phyloP scores from a whole-genome alignment of 1,140 invertebrate genomes.

The Mizuhopecten yessoensis region DNA sequence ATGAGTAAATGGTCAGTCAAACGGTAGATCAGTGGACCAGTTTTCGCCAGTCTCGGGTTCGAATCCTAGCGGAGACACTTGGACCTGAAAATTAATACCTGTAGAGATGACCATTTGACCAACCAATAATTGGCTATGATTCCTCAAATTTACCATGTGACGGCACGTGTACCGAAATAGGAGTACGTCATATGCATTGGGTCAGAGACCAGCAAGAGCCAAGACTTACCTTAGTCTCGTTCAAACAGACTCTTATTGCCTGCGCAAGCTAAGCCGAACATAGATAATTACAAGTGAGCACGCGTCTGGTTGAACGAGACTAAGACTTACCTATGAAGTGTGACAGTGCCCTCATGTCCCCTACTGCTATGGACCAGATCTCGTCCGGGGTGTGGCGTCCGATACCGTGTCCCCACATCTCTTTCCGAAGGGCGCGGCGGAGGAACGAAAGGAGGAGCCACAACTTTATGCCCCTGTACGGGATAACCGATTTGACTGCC shows the following conservation, averaged over 20 bases:
- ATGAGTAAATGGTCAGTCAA: too few species aligned
- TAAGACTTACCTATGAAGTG: constrained; percentile 72
- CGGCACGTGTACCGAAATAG: too few species aligned
- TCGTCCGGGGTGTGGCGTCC: constrained; percentile 75
- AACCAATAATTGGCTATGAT: too few species aligned
- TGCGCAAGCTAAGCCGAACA: too few species aligned
- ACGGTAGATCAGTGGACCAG: constrained; percentile 42
- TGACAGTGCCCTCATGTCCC: constrained; percentile 75
- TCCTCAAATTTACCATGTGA: too few species aligned
- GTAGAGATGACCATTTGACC: too few species aligned
- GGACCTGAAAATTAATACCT: not conserved
- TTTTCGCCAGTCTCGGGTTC: not conserved
- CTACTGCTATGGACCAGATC: constrained; percentile 73
- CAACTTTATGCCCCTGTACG: constrained; percentile 71
- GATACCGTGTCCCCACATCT: constrained; percentile 79
- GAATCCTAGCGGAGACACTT: not conserved
- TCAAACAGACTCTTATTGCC: too few species aligned
- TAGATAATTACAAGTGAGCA: too few species aligned
- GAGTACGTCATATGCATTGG: too few species aligned
- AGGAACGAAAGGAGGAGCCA: constrained; percentile 68
- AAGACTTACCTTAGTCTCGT: too few species aligned
- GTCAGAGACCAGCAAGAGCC: not conserved
- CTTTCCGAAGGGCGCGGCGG: constrained; percentile 62
- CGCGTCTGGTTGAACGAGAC: too few species aligned
- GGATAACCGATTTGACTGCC: constrained; percentile 68